Percentiles rank a stretch among this genome's conserved stretches.
phyloP scores from a whole-genome alignment of 2,888 invertebrate genomes.

The Apamea anceps region DNA sequence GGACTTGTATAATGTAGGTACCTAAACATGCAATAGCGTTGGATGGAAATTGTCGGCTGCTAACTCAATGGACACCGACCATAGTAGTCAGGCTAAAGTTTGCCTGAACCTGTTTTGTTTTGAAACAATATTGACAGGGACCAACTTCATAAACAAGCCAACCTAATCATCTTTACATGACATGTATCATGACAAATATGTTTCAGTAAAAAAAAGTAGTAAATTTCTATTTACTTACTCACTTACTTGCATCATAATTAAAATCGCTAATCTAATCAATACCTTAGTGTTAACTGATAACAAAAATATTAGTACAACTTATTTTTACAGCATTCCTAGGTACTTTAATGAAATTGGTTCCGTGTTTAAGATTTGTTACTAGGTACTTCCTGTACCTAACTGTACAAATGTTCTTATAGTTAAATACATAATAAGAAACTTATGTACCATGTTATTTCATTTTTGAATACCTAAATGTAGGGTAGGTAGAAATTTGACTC shows the following conservation, averaged over 20 bases:
- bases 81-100: not conserved
- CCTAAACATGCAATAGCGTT: not conserved
- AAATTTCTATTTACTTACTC: not conserved
- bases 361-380: constrained; percentile 30
- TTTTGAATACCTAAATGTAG: not conserved
- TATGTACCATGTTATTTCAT: not conserved
- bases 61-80: not conserved
- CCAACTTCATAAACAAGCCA: constrained; percentile 34
- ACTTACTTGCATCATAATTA: too few relatives aligned
- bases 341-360: constrained; percentile 49
- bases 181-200: not conserved
- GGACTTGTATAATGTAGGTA: not conserved
- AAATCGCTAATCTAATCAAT: not conserved
- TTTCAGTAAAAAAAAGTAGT: not conserved
- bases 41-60: not conserved
- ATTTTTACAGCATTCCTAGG: constrained; percentile 24
- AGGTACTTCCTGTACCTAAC: constrained; percentile 21
- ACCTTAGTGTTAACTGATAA: constrained; percentile 42
- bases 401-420: constrained; percentile 50
- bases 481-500: not conserved
- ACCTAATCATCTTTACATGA: not conserved
- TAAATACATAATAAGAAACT: not conserved
- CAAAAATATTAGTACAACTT: constrained; percentile 56
- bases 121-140: constrained; percentile 15
- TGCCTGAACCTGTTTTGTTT: not conserved